A percentile compares a stretch with the other conserved stretches of the same genome.
phyloP scores from a whole-genome alignment of 1,140 invertebrate species.

The Brachionus rotundiformis region DNA sequence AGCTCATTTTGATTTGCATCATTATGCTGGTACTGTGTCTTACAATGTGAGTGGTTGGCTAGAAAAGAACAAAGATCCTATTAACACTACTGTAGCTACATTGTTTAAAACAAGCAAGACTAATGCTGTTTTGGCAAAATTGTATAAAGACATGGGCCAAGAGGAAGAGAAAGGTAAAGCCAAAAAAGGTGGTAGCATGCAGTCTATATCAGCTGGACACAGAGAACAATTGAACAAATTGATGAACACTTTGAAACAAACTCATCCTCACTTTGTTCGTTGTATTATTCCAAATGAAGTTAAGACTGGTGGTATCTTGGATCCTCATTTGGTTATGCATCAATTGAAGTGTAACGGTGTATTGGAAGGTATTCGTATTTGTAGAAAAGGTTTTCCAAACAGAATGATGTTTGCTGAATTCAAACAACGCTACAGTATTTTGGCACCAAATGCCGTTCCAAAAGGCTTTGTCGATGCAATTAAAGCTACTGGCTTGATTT shows the following conservation, averaged over 20 bases:
- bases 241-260: constrained; percentile 92
- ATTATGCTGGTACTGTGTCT: constrained; percentile 92
- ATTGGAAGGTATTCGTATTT: constrained; percentile 99
- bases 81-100: constrained; percentile 90
- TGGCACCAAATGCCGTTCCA: constrained; percentile 80
- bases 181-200: constrained; percentile 94
- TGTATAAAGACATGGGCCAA: constrained; percentile 41
- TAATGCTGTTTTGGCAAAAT: constrained; percentile 24
- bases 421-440: constrained; percentile 99
- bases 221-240: constrained; percentile 93
- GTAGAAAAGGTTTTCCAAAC: constrained; percentile 99
- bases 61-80: constrained; percentile 99
- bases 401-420: constrained; percentile 99
- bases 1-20: constrained; percentile 95
- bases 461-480: constrained; percentile 76
- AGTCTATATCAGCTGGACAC: constrained; percentile 84
- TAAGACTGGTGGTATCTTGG: constrained; percentile 93
- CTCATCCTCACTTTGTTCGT: constrained; percentile 97
- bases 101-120: constrained; percentile 32
- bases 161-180: constrained; percentile 67
- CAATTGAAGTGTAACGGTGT: constrained; percentile 99
- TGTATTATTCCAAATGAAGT: constrained; percentile 99
- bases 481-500: constrained; percentile 77
- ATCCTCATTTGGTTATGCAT: constrained; percentile 92
- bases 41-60: constrained; percentile 84